Percentiles rank a stretch among this genome's conserved stretches.
Evolutionary conservation across 2,113 vertebrate genomes (phyloP).

Genomic region (Phyllostomus hastatus): DNA sequence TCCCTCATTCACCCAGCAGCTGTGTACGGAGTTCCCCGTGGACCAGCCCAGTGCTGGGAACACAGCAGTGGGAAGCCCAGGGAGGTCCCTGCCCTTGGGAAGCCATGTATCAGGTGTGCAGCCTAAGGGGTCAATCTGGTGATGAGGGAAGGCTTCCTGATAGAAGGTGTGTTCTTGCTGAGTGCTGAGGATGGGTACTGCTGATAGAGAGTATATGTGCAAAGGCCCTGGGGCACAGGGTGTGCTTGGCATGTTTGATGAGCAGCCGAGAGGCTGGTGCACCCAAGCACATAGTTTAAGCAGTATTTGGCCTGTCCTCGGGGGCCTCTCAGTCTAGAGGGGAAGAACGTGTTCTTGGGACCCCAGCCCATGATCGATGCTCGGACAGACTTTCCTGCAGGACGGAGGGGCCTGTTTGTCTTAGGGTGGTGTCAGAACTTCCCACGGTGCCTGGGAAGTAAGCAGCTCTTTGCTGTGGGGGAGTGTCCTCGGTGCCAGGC

Average conservation of each 20-base stretch:
- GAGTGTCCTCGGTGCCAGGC: not conserved
- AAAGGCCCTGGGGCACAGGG: not conserved
- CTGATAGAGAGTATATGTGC: not conserved
- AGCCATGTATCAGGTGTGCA: not conserved
- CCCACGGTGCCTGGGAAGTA: rapidly evolving
- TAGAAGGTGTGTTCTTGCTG: rapidly evolving
- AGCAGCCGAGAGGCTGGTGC: not conserved
- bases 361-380: not conserved
- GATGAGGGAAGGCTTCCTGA: not conserved
- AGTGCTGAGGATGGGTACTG: not conserved
- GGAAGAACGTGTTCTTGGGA: rapidly evolving
- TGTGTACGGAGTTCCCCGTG: rapidly evolving
- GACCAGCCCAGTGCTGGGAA: not conserved
- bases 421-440: not conserved
- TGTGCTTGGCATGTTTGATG: not conserved
- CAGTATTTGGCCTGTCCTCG: rapidly evolving
- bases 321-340: no score
- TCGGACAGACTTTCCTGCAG: not conserved
- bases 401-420: not conserved
- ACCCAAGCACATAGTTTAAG: not conserved
- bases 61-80: not conserved
- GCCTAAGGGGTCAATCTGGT: not conserved
- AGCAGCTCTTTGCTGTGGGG: not conserved
- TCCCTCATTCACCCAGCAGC: rapidly evolving
- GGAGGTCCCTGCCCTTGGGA: not conserved